phyloP scores from a whole-genome alignment of 2,113 vertebrate genomes.

The Sapajus apella region DNA sequence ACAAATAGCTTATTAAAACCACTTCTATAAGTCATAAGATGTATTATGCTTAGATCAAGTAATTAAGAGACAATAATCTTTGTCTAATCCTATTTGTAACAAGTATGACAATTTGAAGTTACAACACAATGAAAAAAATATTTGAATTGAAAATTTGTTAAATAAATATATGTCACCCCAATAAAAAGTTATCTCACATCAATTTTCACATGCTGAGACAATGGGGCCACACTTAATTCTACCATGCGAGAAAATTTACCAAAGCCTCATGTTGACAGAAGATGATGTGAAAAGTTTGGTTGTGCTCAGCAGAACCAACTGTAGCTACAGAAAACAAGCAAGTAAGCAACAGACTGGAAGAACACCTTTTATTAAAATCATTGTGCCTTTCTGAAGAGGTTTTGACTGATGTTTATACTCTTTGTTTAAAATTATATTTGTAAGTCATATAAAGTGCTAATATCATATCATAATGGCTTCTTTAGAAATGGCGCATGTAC shows the following conservation, averaged over 20 bases:
- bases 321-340: not conserved
- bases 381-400: slow-evolving; percentile 4
- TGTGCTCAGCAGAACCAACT: not conserved
- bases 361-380: slow-evolving; percentile 25
- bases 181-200: not conserved
- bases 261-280: not conserved
- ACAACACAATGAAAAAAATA: slow-evolving; percentile 7
- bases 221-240: not conserved
- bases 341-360: not conserved
- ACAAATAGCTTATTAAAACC: slow-evolving; percentile 4
- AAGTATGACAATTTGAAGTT: slow-evolving; percentile 16
- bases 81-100: not conserved
- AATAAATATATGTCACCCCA: not conserved
- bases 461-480: slow-evolving; percentile 58
- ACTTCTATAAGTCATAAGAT: not conserved
- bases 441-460: not conserved
- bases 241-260: slow-evolving; percentile 1
- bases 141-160: not conserved
- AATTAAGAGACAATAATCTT: slow-evolving; percentile 17
- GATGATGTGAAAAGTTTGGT: not conserved
- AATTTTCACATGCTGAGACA: slow-evolving; percentile 17
- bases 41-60: not conserved
- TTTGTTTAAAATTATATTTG: slow-evolving; percentile 68
- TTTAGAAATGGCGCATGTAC: slow-evolving; percentile 68
- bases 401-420: not conserved